Evolutionary conservation across 2,888 invertebrate genomes (phyloP).

Genomic region (Cryptus viduatorius): DNA sequence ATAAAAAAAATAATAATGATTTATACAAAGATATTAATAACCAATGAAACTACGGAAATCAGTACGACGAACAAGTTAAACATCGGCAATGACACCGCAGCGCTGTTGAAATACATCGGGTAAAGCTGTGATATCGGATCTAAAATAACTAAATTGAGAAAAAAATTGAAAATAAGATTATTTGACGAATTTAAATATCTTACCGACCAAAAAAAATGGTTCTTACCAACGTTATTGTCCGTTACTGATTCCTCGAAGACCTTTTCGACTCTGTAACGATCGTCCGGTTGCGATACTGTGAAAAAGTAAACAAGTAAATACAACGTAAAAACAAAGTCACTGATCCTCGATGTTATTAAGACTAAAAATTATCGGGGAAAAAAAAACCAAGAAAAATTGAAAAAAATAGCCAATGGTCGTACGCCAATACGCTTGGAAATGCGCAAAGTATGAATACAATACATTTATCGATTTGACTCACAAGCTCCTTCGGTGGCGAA

Average conservation of each 20-base stretch:
- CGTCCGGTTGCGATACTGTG: slow-evolving; percentile 58
- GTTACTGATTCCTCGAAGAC: slow-evolving; percentile 68
- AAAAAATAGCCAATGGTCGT: not conserved
- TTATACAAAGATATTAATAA: slow-evolving; percentile 22
- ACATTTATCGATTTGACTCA: slow-evolving; percentile 81
- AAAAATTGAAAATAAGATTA: slow-evolving; percentile 17
- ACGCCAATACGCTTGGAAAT: not conserved
- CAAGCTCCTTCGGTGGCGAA: slow-evolving; percentile 92
- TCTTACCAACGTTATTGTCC: slow-evolving; percentile 64
- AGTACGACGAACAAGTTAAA: not conserved
- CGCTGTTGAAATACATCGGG: slow-evolving; percentile 37
- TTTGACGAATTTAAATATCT: not conserved
- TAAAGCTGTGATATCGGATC: slow-evolving; percentile 62
- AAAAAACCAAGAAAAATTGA: not conserved
- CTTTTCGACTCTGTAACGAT: slow-evolving; percentile 64
- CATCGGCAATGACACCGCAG: not conserved
- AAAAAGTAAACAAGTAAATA: not conserved
- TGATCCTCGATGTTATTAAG: no score
- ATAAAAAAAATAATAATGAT: not conserved
- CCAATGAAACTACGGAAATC: slow-evolving; percentile 8
- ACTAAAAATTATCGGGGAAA: not conserved
- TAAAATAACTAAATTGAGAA: slow-evolving; percentile 40
- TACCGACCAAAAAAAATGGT: not conserved
- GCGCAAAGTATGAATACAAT: not conserved
- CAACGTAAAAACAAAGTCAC: not conserved